Base-by-base conservation (phyloP, 2,797 vertebrate species). In the Malurus leucopterus region DNA sequence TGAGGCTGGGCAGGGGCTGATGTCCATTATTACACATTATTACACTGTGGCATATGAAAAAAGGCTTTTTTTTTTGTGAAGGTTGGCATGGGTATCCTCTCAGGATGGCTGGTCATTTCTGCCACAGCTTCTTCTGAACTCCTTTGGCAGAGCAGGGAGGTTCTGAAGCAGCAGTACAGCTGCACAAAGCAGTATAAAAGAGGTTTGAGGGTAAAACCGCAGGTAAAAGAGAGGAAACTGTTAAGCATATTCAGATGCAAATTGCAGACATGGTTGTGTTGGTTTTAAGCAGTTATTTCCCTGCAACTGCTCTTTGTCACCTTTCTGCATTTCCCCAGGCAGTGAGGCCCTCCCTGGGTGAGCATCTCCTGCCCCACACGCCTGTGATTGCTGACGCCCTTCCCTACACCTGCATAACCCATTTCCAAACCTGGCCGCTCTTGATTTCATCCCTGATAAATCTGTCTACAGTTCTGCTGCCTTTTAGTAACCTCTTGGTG, bases 11-110 rank as follows among this genome's bases (percentile, higher is more conserved):
- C 4, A 0, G 65, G 80, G 70, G 34, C 53, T 0, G 0, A 41
- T 91, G 80, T 88, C 93, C 83, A 59, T 95, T 93, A 94, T 90
- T 87, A 71, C 40, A 30, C 44, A 50, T 95, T 92, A 94, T 93
- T 90, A 58, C 47, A 19, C 55, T 63, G 67, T 76, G 57, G 57
- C 59, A 55, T 53, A 78, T n/a, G 63, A 59, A 89, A 81, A 62
- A 69, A 19, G 27, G n/a, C 51, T 71, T n/a, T 13, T 32, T 13
- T 32, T 89, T 89, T 75, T 6, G 67, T 70, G 67, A 30, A 50
- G 89, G 53, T 3, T 86, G 85, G 41, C 68, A 30, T 5, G n/a
- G 67, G 15, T 34, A 43, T 23, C 36, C 15, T 75, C 62, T 55
- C 63, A 55, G 46, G 63, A 40, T 70, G 44, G 49, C 73, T 2